A percentile compares a stretch with the other conserved stretches of the same genome.
These are phyloP conservation scores for Osmerus eperlanus DNA, from an alignment of 2,113 vertebrate genomes.

Conservation along the genomic window DNA sequence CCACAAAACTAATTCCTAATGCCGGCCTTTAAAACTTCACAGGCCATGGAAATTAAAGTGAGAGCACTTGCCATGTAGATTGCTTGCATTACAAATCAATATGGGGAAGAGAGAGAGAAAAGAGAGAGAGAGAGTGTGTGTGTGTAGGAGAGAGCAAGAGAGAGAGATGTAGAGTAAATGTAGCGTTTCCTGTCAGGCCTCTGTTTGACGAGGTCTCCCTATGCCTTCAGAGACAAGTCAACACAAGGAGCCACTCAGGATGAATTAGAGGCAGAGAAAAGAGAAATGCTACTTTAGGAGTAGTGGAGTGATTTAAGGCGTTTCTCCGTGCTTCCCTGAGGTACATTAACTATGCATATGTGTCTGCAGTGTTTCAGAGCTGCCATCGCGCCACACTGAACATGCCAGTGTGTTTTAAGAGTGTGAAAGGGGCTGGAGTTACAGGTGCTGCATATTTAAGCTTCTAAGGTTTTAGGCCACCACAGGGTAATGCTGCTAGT, in stretches of 20 bases:
- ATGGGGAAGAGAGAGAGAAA: conserved; percentile 2
- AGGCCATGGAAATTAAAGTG: conserved; percentile 29
- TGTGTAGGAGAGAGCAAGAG: too few species aligned
- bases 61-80: conserved; percentile 9
- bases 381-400: background rate
- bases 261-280: conserved; percentile 3
- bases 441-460: too few species aligned
- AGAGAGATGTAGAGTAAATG: conserved; percentile 14
- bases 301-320: background rate
- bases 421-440: background rate
- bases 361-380: background rate
- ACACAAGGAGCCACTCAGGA: conserved; percentile 15
- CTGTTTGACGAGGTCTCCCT: background rate
- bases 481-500: too few species aligned
- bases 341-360: background rate
- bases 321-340: background rate
- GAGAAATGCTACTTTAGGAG: too few species aligned
- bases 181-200: conserved; percentile 9
- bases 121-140: too few species aligned
- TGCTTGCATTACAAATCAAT: conserved; percentile 29
- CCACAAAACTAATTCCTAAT: conserved; percentile 28
- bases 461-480: too few species aligned
- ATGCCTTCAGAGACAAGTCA: conserved; percentile 13
- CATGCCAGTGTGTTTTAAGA: background rate
- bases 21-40: conserved; percentile 25